Base-by-base conservation (phyloP, 2,113 vertebrate species). In the Salvelinus sp. region DNA sequence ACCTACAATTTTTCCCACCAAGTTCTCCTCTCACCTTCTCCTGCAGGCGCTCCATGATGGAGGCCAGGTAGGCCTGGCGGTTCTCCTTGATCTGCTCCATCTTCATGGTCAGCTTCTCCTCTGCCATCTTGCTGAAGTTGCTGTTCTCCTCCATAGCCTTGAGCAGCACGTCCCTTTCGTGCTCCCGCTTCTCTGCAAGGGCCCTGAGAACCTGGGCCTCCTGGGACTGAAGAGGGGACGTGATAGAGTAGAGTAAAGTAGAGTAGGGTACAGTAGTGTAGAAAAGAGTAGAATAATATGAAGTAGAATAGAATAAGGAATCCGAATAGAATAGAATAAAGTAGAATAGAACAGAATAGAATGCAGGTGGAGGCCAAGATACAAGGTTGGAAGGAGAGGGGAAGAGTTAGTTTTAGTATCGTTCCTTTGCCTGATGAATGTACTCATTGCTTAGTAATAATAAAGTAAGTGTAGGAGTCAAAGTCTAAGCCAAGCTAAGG, bases 81-180 rank as follows among this genome's bases (percentile, higher is more conserved):
- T 99, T 99, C 88, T 98, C 98, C 88, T 97, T 96, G 88, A 96
- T 98, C 91, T 96, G 96, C 20, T 97, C 97, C 96, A 98, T 99
- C 91, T 95, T 98, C 87, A 95, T 91, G 0, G 93, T 94, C 82
- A 99, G 95, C 85, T 95, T 96, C 86, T 97, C 96, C 80, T 98
- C 97, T 0, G 98, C 98, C 95, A 94, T 95, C 87, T 95, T 97
- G 94, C 96, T 99, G 91, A 99, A 99, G 88, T 98, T 99, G 91
- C 96, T 97, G 93, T 98, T 98, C 89, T 99, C 97, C 79, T 99
- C 97, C 23, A 99, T 95, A 88, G 98, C 98, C 84, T 98, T 99
- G 85, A 98, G 94, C 75, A 99, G 94, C 85, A 99, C 98, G 0
- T 98, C 97, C 69, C 96, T 90, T 86, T 98, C 97, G 0, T 99